phyloP scores from a whole-genome alignment of 2,888 invertebrate genomes.

The Melikaiella ostensackeni region DNA sequence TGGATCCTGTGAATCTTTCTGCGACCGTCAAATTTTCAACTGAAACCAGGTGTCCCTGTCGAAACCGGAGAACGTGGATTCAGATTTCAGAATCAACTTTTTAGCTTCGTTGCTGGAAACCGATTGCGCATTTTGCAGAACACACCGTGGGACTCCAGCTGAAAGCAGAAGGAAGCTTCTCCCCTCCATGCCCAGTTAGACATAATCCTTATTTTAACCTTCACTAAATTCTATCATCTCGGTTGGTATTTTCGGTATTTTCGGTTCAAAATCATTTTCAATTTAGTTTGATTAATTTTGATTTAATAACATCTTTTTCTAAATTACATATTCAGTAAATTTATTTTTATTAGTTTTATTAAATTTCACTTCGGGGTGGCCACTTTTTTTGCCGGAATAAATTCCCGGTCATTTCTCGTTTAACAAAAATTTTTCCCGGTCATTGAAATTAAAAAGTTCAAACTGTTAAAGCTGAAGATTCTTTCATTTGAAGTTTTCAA shows the following conservation, averaged over 20 bases:
- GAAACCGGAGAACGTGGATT: not conserved
- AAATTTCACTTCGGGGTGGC: too few species aligned
- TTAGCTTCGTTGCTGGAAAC: conserved; percentile 21
- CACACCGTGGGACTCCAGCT: not conserved
- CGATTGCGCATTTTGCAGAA: conserved; percentile 14
- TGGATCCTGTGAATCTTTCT: not conserved
- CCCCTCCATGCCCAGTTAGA: conserved; percentile 25
- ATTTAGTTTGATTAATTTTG: not conserved
- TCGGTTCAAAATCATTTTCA: too few species aligned
- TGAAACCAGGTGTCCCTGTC: not conserved
- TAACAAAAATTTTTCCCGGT: too few species aligned
- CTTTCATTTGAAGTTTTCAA: too few species aligned
- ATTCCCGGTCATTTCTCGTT: too few species aligned
- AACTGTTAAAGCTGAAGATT: too few species aligned
- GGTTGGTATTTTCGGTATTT: conserved; percentile 9
- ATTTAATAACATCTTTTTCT: not conserved
- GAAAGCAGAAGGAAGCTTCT: conserved; percentile 7
- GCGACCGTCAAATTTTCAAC: not conserved
- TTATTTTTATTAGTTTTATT: not conserved
- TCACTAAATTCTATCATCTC: conserved; percentile 14
- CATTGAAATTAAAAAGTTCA: too few species aligned
- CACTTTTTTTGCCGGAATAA: too few species aligned
- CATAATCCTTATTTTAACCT: conserved; percentile 35
- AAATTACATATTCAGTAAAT: not conserved
- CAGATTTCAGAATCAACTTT: not conserved